Conservation (phyloP, 2,797 vertebrate species). For the Lemur catta region DNA sequence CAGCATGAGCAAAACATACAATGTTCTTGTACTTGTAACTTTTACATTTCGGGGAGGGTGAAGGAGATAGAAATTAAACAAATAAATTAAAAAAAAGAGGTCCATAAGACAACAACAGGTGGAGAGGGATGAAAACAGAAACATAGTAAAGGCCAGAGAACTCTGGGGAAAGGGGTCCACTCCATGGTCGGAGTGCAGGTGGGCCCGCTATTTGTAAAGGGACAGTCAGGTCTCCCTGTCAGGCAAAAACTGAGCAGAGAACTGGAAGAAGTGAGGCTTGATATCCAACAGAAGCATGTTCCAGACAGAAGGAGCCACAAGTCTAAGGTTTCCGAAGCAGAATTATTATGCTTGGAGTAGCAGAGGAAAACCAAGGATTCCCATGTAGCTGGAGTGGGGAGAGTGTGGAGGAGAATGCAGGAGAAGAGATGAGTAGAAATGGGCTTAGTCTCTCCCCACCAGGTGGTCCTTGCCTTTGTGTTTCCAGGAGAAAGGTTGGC, state of each 20-base stretch:
- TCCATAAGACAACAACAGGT: neutral
- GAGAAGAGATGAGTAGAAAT: neutral
- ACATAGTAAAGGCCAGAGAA: neutral
- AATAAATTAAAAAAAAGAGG: neutral
- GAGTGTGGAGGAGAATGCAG: neutral
- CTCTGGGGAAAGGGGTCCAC: neutral
- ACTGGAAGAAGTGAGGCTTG: neutral
- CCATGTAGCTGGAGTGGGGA: rapidly evolving
- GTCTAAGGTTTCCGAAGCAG: neutral
- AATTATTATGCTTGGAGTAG: too few species aligned
- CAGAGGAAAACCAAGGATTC: neutral
- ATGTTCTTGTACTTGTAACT: neutral
- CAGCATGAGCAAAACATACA: neutral
- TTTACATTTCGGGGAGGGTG: neutral
- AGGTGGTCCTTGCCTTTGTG: neutral
- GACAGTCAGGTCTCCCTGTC: neutral
- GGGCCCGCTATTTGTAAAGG: neutral
- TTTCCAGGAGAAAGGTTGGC: neutral
- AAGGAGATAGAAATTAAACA: neutral
- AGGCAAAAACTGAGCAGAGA: neutral
- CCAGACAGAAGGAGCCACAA: neutral
- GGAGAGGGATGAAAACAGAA: neutral
- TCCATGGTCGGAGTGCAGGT: rapidly evolving
- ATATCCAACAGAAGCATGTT: neutral
- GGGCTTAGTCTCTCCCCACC: neutral